Base-by-base conservation (phyloP, 1,140 invertebrate species). In the Plectrocnemia conspersa region DNA sequence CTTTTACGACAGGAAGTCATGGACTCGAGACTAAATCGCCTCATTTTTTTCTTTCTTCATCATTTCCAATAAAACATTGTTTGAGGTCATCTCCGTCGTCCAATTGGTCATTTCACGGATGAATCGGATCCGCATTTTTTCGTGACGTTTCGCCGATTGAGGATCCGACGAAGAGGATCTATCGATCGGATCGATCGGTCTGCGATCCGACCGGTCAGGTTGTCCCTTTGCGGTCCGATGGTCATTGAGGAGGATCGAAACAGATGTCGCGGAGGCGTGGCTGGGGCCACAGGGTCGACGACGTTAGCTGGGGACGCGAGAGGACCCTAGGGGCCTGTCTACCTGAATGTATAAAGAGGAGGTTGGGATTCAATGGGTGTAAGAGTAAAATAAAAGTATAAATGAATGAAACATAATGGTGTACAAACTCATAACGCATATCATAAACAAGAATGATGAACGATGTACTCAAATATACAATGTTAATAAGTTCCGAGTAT, bases 191-290 rank as follows among this genome's bases (percentile, higher is more conserved):
- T 38, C 35, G 6, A 16, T 13, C 11, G 35, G 6, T 5, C 6
- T 13, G 35, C 15, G 6, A 6, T 10, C 35, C 35, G 18, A 16
- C 18, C 15, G 35, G 13, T 10, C 35, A 38, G 35, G 35, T 38
- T 38, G 35, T 38, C 35, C 35, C 18, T 38, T 38, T 38, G 35
- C 35, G 35, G 35, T 38, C 35, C 35, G 18, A 16, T 38, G 35
- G 35, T 38, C 35, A 38, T 38, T 38, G 35, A 38, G 35, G 35
- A 38, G 18, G 35, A 38, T 38, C 18, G 35, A 38, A 38, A 38
- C 35, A 38, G 35, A 38, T 38, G 35, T 38, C 35, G 35, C 35
- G 35, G 35, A 16, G 35, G 35, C 27, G 25, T 47, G 13, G 23
- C 24, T 9, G 25, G 46, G n/a, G 36, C 25, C 24, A 27, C 33